A percentile compares a stretch with the other conserved stretches of the same genome.
Conservation (phyloP, 2,888 invertebrate species). For the Diploptera punctata region DNA sequence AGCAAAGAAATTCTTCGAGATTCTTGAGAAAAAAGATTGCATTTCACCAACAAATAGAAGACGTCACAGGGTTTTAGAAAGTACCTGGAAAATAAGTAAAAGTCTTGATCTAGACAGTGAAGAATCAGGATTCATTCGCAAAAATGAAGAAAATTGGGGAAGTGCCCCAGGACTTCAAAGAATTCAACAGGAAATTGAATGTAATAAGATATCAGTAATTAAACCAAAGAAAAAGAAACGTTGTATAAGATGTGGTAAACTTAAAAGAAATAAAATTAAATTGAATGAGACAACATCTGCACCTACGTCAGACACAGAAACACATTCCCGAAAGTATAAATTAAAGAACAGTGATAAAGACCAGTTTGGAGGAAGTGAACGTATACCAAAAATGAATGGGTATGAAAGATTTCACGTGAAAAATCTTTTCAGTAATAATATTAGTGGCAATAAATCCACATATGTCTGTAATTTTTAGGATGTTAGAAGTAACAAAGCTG, state of each 20-base stretch:
- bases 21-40: conserved; percentile 57
- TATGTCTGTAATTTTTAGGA: conserved; percentile 55
- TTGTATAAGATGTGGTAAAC: neutral
- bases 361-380: conserved; percentile 38
- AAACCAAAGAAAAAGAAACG: neutral
- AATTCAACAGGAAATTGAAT: neutral
- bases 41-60: neutral
- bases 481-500: conserved; percentile 62
- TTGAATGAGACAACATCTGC: conserved; percentile 24
- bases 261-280: neutral
- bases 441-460: conserved; percentile 56
- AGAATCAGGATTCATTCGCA: neutral
- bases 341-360: neutral
- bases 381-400: conserved; percentile 54
- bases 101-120: neutral
- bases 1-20: conserved; percentile 61
- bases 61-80: neutral
- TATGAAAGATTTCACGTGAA: conserved; percentile 62
- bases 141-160: neutral
- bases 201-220: neutral
- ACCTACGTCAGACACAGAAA: conserved; percentile 32
- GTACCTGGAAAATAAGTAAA: neutral
- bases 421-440: conserved; percentile 58
- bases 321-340: neutral
- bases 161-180: neutral